A percentile compares a stretch with the other conserved stretches of the same genome.
Evolutionary conservation across 2,797 vertebrate genomes (phyloP).

Genomic region (Chrysocyon brachyurus): DNA sequence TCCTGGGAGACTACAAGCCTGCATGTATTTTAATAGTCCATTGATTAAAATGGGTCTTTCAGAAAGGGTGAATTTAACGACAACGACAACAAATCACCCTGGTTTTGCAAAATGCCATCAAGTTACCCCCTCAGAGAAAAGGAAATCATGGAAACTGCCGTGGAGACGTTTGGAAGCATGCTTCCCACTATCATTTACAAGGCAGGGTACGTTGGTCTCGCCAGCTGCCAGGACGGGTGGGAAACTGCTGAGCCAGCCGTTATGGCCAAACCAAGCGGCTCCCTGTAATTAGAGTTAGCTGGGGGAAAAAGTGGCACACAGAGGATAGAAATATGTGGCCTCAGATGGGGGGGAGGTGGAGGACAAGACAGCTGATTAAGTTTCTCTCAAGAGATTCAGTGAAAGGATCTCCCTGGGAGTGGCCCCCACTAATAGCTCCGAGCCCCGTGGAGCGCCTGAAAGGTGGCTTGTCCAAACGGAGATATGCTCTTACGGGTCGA

Average conservation of each 20-base stretch:
- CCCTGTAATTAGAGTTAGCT: slow-evolving; percentile 78
- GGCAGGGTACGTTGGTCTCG: slow-evolving; percentile 53
- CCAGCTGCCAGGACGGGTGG: slow-evolving; percentile 63
- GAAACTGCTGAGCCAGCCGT: slow-evolving; percentile 77
- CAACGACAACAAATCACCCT: neutral
- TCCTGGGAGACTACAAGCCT: neutral
- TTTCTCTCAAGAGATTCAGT: slow-evolving; percentile 35
- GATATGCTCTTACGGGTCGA: neutral
- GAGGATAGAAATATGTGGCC: slow-evolving; percentile 43
- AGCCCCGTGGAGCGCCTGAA: neutral
- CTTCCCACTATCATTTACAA: slow-evolving; percentile 69
- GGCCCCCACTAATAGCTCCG: neutral
- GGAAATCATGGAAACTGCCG: slow-evolving; percentile 59
- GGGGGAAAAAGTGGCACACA: slow-evolving; percentile 64
- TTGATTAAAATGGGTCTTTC: neutral
- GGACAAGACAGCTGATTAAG: slow-evolving; percentile 4
- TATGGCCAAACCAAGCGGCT: slow-evolving; percentile 70
- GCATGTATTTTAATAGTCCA: slow-evolving; percentile 7
- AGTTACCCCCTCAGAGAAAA: slow-evolving; percentile 51
- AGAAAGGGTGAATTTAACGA: neutral
- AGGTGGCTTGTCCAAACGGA: neutral
- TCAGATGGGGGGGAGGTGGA: neutral
- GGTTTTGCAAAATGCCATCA: slow-evolving; percentile 50
- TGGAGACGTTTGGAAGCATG: slow-evolving; percentile 38
- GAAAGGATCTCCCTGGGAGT: neutral